phyloP scores from a whole-genome alignment of 2,888 invertebrate species.

The Apeira syringaria region DNA sequence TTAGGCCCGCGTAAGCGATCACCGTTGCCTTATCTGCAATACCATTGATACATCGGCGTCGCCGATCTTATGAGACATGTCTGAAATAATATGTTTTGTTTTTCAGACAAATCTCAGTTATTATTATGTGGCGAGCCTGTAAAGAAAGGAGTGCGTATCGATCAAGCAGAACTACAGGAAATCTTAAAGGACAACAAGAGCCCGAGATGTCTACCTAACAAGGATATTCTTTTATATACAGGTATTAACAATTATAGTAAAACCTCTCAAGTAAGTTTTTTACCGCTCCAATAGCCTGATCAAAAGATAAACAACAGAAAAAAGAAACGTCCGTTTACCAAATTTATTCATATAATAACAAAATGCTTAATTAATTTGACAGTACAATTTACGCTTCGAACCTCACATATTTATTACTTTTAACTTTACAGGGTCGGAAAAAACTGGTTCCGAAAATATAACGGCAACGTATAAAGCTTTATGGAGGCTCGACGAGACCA shows the following conservation, averaged over 20 bases:
- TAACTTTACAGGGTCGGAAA: constrained; percentile 56
- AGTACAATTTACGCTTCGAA: too few species aligned
- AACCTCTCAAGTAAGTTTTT: not conserved
- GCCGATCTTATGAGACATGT: too few species aligned
- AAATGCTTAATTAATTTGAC: too few species aligned
- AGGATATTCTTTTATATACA: constrained; percentile 87
- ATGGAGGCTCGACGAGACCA: constrained; percentile 90
- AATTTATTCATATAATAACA: too few species aligned
- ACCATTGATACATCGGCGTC: too few species aligned
- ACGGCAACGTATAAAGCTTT: constrained; percentile 89
- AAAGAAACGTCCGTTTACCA: too few species aligned
- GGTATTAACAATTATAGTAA: constrained; percentile 51
- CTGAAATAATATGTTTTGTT: not conserved
- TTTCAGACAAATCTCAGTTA: constrained; percentile 87
- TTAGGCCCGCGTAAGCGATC: too few species aligned
- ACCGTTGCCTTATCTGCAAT: too few species aligned
- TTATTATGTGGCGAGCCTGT: constrained; percentile 86
- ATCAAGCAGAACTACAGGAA: constrained; percentile 72
- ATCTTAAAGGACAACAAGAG: constrained; percentile 81
- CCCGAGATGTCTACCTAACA: constrained; percentile 87
- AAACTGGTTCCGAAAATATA: constrained; percentile 84
- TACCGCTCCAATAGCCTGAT: too few species aligned
- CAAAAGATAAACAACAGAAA: too few species aligned
- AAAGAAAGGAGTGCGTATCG: constrained; percentile 81
- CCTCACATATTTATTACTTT: too few species aligned